Conservation (phyloP, 2,797 vertebrate species). For the Sciurus vulgaris region DNA sequence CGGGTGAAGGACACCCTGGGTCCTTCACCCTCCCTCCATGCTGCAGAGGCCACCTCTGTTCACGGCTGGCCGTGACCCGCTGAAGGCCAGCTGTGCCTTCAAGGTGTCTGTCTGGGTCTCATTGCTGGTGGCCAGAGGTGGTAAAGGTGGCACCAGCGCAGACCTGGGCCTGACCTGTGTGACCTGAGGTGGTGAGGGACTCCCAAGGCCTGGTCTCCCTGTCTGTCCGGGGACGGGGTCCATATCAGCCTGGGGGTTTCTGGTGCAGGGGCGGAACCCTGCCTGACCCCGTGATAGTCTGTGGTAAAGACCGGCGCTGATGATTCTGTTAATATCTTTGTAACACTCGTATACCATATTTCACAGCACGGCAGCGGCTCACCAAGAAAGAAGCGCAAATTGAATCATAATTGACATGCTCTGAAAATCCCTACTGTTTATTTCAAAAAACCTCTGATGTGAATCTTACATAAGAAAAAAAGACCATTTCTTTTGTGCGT, state of each 20-base stretch:
- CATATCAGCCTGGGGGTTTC: background rate
- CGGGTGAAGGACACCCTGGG: rapidly evolving
- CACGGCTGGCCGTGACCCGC: too few species aligned
- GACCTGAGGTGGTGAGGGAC: background rate
- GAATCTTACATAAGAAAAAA: background rate
- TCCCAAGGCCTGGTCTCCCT: background rate
- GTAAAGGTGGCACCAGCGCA: rapidly evolving
- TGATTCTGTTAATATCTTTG: background rate
- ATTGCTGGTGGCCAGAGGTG: background rate
- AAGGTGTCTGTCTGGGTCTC: rapidly evolving
- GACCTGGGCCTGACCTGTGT: rapidly evolving
- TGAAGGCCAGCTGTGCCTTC: background rate
- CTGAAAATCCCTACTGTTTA: constrained; percentile 51
- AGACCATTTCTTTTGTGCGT: background rate
- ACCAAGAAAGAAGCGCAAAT: constrained; percentile 13
- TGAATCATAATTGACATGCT: constrained; percentile 55
- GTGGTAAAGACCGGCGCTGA: background rate
- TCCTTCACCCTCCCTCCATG: too few species aligned
- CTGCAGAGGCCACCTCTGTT: background rate
- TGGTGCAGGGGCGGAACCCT: background rate
- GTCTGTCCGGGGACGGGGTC: too few species aligned
- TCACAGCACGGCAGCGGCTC: background rate
- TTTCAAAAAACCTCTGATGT: background rate
- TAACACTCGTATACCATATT: background rate
- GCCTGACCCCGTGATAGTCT: background rate